Evolutionary conservation across 2,113 vertebrate species (phyloP).

Genomic region (Ctenodactylus gundi): DNA sequence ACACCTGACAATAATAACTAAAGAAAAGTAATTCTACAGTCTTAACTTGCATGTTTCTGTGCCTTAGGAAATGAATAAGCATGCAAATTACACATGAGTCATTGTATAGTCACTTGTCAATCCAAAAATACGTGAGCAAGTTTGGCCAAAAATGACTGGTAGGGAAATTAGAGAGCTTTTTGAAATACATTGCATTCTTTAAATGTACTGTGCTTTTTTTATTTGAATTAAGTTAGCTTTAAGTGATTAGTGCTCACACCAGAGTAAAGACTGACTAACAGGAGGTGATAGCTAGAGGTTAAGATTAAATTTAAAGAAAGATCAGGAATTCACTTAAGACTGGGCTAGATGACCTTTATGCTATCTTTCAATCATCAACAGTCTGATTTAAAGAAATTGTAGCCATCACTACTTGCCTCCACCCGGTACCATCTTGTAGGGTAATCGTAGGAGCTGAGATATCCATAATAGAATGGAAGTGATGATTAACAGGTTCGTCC

Average conservation of each 20-base stretch:
- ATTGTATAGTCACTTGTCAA: conserved; percentile 37
- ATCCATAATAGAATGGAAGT: background rate
- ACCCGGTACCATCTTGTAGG: background rate
- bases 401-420: background rate
- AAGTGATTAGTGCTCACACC: background rate
- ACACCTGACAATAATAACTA: conserved; percentile 52
- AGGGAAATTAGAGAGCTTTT: conserved; percentile 47
- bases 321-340: conserved; percentile 7
- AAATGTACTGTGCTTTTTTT: background rate
- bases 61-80: conserved; percentile 55
- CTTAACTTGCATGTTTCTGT: conserved; percentile 46
- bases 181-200: conserved; percentile 27
- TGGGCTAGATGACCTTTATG: background rate
- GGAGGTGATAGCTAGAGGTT: background rate
- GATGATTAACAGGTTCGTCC: background rate
- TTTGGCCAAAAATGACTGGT: conserved; percentile 24
- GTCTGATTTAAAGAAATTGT: conserved; percentile 11
- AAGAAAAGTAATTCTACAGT: conserved; percentile 40
- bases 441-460: background rate
- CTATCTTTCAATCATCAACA: background rate
- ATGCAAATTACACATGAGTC: conserved; percentile 58
- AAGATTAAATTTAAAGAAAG: conserved; percentile 10
- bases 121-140: conserved; percentile 57
- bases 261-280: background rate
- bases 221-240: conserved; percentile 1